Conservation (phyloP, 1,140 invertebrate species). For the Popillia japonica region DNA sequence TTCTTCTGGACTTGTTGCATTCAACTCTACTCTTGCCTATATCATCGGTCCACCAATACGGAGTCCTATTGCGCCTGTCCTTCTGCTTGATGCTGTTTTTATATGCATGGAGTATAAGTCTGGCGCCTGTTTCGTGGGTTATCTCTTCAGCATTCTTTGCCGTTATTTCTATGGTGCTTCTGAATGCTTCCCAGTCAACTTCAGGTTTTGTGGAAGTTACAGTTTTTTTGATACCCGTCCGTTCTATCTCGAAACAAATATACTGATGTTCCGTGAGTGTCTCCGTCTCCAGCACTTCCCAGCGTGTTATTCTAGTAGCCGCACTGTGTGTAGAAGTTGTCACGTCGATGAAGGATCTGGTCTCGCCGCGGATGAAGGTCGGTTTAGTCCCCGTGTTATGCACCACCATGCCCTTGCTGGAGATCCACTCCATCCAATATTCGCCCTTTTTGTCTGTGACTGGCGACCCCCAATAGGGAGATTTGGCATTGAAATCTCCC, state of each 20-base stretch:
- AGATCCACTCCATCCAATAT: neutral
- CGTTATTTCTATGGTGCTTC: no score
- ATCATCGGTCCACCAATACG: no score
- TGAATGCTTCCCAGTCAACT: no score
- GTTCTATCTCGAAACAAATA: neutral
- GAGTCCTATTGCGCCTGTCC: no score
- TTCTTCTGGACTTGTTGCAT: no score
- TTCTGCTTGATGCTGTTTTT: no score
- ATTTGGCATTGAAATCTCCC: neutral
- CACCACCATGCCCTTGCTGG: neutral
- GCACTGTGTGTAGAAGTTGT: neutral
- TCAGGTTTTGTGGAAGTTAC: no score
- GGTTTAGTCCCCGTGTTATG: neutral
- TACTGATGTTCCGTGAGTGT: neutral
- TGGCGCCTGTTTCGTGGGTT: no score
- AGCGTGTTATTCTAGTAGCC: neutral
- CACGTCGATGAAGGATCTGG: neutral
- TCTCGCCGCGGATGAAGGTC: neutral
- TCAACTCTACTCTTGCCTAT: no score
- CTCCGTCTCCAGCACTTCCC: neutral
- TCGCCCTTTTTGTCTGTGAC: neutral
- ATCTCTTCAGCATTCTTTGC: no score
- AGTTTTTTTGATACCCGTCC: no score
- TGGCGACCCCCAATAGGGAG: neutral
- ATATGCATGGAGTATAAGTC: no score